Evolutionary conservation across 2,113 vertebrate species (phyloP), one percentile per base, ranked within the genome.

Genomic region (Trichechus manatus): DNA sequence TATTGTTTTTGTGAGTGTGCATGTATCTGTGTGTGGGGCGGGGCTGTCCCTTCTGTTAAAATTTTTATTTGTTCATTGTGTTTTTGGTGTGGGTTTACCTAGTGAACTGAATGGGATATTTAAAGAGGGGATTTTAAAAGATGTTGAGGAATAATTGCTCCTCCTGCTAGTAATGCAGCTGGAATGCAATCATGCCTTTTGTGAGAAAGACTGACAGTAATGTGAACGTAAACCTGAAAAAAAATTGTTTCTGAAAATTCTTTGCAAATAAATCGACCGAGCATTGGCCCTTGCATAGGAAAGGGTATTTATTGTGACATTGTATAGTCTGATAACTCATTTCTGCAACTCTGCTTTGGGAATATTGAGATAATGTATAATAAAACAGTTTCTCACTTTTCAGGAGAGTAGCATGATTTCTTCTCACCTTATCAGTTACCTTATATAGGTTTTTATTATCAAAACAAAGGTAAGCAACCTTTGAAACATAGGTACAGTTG

Each of bases 81-180:
- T 19, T 91, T 92, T 92, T 56, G 47, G 27, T 53, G 39, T 61
- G 42, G 44, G 29, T 88, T 87, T 95, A 14, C 33, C 50, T 94
- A 15, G 33, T 64, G 59, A 19, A 59, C 44, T 66, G 31, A 44
- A 7, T 94, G 88, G 39, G 27, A 25, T 93, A 31, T 90, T 78
- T 92, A 82, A 84, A 94, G 19, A 89, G n/a, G 61, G 70, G 14
- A 3, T 23, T 95, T 86, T 56, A 82, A 87, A 95, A 74, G 50
- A 20, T 89, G 19, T 66, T 47, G 25, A 29, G 56, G 75, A 79
- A 68, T 87, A 91, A 23, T 61, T n/a, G 17, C 0, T 50, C 36
- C 90, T 95, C 83, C 36, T 36, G 27, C 74, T 22, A 13, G 42
- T 61, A 25, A 79, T 72, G 23, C 42, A 66, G 22, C 42, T 72